These are phyloP conservation scores for Griposia aprilina DNA, from an alignment of 2,888 invertebrate genomes.

Conservation along the genomic window DNA sequence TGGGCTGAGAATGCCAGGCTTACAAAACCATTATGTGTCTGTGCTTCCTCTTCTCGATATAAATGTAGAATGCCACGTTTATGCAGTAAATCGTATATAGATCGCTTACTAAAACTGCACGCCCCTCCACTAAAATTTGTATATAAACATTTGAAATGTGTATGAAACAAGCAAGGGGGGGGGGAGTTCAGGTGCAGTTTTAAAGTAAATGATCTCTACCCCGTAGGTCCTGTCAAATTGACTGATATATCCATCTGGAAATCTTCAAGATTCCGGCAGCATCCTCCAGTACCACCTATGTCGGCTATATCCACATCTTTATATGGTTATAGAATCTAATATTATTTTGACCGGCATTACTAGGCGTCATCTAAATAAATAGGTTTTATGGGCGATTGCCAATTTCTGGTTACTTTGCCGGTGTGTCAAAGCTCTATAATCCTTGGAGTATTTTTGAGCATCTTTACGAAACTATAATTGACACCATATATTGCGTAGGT, in stretches of 20 bases:
- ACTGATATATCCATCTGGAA: neutral
- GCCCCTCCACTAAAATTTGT: too few relatives aligned
- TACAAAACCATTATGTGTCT: slow-evolving; percentile 5
- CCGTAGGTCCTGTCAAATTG: neutral
- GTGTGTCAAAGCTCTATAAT: slow-evolving; percentile 56
- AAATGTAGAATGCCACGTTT: neutral
- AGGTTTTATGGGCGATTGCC: slow-evolving; percentile 68
- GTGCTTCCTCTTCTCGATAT: neutral
- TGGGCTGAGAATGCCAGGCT: slow-evolving; percentile 6
- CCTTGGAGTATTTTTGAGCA: slow-evolving; percentile 35
- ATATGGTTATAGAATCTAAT: slow-evolving; percentile 41
- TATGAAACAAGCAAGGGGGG: too few relatives aligned
- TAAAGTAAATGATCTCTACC: too few relatives aligned
- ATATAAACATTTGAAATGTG: too few relatives aligned
- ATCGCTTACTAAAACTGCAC: too few relatives aligned
- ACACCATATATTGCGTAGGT: slow-evolving; percentile 22
- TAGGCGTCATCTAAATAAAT: slow-evolving; percentile 64
- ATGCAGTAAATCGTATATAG: neutral
- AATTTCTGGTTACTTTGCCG: slow-evolving; percentile 55
- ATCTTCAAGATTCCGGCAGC: slow-evolving; percentile 1
- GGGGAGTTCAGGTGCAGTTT: too few relatives aligned
- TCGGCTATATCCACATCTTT: neutral
- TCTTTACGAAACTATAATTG: slow-evolving; percentile 32
- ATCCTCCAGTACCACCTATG: slow-evolving; percentile 7
- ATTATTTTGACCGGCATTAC: slow-evolving; percentile 41